Conservation (phyloP, 92 coral and sea anemone species). For the Palythoa caribaeorum region DNA sequence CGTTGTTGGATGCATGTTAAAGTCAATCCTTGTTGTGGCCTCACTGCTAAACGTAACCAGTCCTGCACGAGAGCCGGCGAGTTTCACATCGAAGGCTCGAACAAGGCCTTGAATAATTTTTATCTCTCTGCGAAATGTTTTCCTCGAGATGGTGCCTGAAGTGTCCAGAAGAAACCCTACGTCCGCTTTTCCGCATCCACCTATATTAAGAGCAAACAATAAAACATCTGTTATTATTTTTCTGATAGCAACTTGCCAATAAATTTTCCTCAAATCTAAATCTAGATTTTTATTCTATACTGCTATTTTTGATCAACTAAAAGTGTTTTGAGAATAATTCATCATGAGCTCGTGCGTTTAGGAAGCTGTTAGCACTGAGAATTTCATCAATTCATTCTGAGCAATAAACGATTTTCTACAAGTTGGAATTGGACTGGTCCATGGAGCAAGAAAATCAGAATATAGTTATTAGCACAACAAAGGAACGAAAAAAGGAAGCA, state of each 20-base stretch:
- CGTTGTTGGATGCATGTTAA: neutral
- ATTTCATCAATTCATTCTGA: too few relatives aligned
- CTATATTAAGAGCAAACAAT: neutral
- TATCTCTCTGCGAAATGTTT: slow-evolving; percentile 3
- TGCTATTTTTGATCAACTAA: too few relatives aligned
- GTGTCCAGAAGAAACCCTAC: slow-evolving; percentile 28
- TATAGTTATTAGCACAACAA: too few relatives aligned
- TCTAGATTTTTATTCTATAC: too few relatives aligned
- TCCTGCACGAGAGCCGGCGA: slow-evolving; percentile 21
- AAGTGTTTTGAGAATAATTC: too few relatives aligned
- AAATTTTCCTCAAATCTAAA: neutral
- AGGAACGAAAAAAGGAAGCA: too few relatives aligned
- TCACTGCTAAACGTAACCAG: neutral
- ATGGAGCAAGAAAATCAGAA: too few relatives aligned
- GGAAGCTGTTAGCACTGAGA: too few relatives aligned
- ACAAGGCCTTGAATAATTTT: slow-evolving; percentile 7
- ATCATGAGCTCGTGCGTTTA: too few relatives aligned
- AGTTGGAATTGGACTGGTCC: too few relatives aligned
- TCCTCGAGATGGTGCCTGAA: neutral
- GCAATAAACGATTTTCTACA: too few relatives aligned
- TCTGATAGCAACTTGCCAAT: neutral
- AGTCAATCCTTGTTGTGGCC: neutral
- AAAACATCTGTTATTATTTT: neutral
- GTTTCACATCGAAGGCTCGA: slow-evolving; percentile 28
- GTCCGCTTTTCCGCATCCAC: neutral